Evolutionary conservation across 2,888 invertebrate genomes (phyloP).

Genomic region (Eumerus sabulonum): DNA sequence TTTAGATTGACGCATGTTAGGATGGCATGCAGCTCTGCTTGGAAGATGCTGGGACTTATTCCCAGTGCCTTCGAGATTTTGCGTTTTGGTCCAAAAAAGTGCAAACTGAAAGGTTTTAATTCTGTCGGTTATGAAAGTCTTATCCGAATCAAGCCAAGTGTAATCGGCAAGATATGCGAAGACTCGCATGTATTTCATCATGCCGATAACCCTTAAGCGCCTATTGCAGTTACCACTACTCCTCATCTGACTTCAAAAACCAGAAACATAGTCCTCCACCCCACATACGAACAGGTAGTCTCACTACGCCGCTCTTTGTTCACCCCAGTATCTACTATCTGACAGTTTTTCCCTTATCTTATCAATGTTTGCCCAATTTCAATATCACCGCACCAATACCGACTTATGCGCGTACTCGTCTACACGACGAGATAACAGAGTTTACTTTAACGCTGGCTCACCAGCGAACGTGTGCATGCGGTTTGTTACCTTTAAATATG

Average conservation of each 20-base stretch:
- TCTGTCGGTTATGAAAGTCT: not conserved
- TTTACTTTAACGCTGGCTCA: conserved; percentile 33
- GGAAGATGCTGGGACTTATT: too few species aligned
- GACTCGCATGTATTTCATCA: too few species aligned
- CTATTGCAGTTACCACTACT: too few species aligned
- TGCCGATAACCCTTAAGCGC: too few species aligned
- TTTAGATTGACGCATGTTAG: too few species aligned
- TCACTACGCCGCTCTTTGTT: not conserved
- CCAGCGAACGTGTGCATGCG: conserved; percentile 5
- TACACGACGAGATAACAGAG: conserved; percentile 40
- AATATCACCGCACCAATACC: conserved; percentile 11
- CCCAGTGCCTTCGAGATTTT: too few species aligned
- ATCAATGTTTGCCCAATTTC: conserved; percentile 46
- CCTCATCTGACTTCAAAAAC: too few species aligned
- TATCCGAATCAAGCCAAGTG: conserved; percentile 43
- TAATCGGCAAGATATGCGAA: conserved; percentile 26
- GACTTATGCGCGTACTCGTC: not conserved
- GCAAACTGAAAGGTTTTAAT: too few species aligned
- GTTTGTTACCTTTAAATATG: conserved; percentile 48
- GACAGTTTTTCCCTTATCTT: conserved; percentile 44
- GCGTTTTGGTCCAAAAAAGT: too few species aligned
- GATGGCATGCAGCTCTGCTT: too few species aligned
- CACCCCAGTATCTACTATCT: conserved; percentile 1
- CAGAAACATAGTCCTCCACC: too few species aligned
- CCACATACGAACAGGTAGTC: conserved; percentile 39